phyloP scores from a whole-genome alignment of 1,140 invertebrate genomes.

The Oppia nitens region DNA sequence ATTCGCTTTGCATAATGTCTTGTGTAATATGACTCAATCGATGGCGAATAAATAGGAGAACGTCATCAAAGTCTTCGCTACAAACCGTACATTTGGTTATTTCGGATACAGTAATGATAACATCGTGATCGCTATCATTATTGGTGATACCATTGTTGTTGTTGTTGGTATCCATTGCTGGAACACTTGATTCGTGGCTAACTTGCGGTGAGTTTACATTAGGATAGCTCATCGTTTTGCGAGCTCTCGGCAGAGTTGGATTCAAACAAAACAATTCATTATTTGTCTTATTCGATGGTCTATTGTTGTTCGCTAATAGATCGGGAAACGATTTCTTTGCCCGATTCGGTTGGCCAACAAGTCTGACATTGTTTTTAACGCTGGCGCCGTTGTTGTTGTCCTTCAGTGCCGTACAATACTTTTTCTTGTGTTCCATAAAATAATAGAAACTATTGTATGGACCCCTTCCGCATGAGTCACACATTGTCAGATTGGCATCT shows the following conservation, averaged over 20 bases:
- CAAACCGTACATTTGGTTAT: conserved; percentile 2
- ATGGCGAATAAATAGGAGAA: conserved; percentile 3
- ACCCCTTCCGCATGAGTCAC: conserved; percentile 4
- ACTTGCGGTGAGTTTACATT: not conserved
- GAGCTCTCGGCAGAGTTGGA: not conserved
- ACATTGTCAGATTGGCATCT: not conserved
- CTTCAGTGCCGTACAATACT: not conserved
- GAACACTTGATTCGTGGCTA: not conserved
- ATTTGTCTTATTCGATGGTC: not conserved
- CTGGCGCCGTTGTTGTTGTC: not conserved
- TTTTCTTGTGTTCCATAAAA: conserved; percentile 7
- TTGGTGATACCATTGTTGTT: not conserved
- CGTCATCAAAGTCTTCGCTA: not conserved
- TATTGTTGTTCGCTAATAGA: no score
- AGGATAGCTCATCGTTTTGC: not conserved
- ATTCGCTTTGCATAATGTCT: not conserved
- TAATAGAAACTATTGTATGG: conserved; percentile 12
- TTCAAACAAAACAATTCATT: not conserved
- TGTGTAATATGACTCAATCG: conserved; percentile 5
- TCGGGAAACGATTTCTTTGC: not conserved
- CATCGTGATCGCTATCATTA: not conserved
- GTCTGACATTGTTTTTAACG: not conserved
- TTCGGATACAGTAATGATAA: not conserved
- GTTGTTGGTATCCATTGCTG: not conserved
- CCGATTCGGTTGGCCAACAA: not conserved